phyloP scores from a whole-genome alignment of 2,888 invertebrate genomes.

The Drosophila melanosoma region DNA sequence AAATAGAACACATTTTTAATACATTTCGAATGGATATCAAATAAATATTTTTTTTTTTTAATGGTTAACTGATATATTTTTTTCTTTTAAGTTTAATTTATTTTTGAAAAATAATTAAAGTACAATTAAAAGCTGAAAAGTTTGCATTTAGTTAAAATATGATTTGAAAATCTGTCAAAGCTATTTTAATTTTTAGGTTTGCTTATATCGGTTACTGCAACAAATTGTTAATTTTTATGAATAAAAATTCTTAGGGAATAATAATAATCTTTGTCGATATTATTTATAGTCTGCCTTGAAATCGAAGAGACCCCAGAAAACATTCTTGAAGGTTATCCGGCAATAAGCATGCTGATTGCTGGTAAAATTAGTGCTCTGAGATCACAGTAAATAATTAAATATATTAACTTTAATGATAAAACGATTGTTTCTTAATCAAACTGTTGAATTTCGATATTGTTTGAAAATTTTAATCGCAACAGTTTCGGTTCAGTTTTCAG shows the following conservation, averaged over 20 bases:
- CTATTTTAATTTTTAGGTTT: too few relatives aligned
- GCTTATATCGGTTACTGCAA: background rate
- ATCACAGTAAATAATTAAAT: too few relatives aligned
- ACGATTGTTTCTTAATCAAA: background rate
- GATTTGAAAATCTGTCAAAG: too few relatives aligned
- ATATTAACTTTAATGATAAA: background rate
- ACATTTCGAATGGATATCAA: background rate
- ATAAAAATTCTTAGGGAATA: accelerated
- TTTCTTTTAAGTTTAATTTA: background rate
- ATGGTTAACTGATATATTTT: background rate
- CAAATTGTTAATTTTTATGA: background rate
- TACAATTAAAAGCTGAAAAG: background rate
- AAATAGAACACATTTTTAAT: constrained; percentile 23
- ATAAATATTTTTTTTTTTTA: background rate
- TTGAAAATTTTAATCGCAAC: background rate
- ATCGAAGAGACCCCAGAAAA: background rate
- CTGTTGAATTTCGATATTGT: too few relatives aligned
- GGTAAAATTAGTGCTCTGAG: background rate
- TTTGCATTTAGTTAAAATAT: background rate
- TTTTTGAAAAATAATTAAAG: background rate
- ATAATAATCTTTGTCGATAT: background rate
- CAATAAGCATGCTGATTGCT: background rate
- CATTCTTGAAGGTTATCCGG: background rate
- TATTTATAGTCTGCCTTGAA: background rate
- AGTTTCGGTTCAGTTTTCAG: background rate